Evolutionary conservation across 2,113 vertebrate species (phyloP).

Genomic region (Hystrix brachyura): DNA sequence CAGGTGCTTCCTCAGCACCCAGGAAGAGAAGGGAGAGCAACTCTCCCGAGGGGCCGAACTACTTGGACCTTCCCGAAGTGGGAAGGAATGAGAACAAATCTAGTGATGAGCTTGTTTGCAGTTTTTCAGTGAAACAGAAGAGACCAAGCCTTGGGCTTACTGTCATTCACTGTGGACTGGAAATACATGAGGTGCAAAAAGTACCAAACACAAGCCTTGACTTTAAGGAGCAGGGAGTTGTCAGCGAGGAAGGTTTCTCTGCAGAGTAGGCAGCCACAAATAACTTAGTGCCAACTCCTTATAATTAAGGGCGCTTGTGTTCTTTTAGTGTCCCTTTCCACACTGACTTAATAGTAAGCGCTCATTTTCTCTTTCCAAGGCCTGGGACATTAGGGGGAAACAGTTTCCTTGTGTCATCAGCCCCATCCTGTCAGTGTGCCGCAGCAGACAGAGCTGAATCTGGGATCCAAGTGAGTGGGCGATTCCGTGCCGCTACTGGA

Average conservation of each 20-base stretch:
- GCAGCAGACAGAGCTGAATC: not conserved
- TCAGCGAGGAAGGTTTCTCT: not conserved
- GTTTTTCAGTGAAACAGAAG: not conserved
- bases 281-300: not conserved
- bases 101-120: fast-evolving
- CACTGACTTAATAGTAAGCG: not conserved
- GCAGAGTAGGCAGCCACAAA: not conserved
- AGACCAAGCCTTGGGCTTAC: not conserved
- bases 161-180: not conserved
- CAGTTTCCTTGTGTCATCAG: not conserved
- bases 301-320: not conserved
- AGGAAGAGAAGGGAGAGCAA: not conserved
- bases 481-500: not conserved
- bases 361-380: not conserved
- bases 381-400: not conserved
- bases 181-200: not conserved
- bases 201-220: not conserved
- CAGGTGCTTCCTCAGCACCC: not conserved
- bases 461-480: not conserved
- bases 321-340: not conserved
- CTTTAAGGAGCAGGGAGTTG: not conserved
- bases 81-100: not conserved
- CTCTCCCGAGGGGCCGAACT: not conserved
- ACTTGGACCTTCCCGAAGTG: not conserved
- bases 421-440: not conserved